Evolutionary conservation across 2,113 vertebrate genomes (phyloP), one percentile per base, ranked within the genome.

Genomic region (Neoarius graeffei): DNA sequence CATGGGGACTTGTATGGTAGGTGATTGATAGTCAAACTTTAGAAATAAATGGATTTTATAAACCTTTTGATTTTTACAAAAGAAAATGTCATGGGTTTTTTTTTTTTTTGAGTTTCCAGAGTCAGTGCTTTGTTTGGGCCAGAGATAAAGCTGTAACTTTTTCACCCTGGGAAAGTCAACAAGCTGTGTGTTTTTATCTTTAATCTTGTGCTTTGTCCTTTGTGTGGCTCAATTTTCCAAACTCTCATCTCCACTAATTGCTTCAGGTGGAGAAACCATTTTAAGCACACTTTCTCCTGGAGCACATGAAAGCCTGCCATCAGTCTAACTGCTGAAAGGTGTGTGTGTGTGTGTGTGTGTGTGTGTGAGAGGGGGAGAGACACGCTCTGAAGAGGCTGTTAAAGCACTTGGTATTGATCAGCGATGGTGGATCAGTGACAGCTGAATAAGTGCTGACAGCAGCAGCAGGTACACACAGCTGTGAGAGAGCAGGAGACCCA

Each of bases 401-500:
- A 79, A 88, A 69, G 87, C 87, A 85, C 73, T 85, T 66, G 25
- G 60, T 52, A 88, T 88, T 69, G 87, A 88, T 67, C 74, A 52
- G 13, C 10, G 27, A 1, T 76, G 48, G 27, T 48, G 74, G 48
- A 83, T 84, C 81, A 79, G 9, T 85, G 82, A 69, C 82, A 84
- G 30, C 60, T 84, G 73, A 87, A 88, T 69, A 79, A 80, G 60
- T 88, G 87, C 87, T 84, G 87, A 88, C 87, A 67, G 73, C 27
- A 76, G 57, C 81, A 88, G 87, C 87, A 85, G 82, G 66, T 80
- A 59, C 80, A 83, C 80, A 83, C 80, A 66, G 81, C 73, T 54
- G 87, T 66, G 87, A 88, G 57, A 60, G 50, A n/a, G 15, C 7
- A 27, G 14, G 74, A 82, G n/a, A 35, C 15, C 7, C 3, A 25